Evolutionary conservation across 2,888 invertebrate genomes (phyloP), one percentile per base, ranked within the genome.

Genomic region (Hyppa rectilinea): DNA sequence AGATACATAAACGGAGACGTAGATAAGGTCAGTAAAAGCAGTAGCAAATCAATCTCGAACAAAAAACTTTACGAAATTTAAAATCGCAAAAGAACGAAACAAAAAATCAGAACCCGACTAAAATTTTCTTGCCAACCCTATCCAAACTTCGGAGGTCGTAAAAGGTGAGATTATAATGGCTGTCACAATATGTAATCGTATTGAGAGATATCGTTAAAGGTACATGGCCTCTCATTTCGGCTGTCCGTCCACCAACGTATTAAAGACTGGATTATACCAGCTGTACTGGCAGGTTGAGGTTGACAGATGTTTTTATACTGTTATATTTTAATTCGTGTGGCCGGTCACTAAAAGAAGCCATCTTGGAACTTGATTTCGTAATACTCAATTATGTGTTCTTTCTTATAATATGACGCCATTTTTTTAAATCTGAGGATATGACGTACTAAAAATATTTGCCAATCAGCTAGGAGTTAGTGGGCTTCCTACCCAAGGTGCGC

Each of bases 81-180:
- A 38, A 38, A 38, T 2, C 0, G 1, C 2, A 20, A 26, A 29
- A 29, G 2, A 20, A 17, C n/a, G 14, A 14, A 10, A 4, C 17
- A n/a, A 66, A 6, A 36, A 36, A 12, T 0, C 7, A 0, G 55
- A 62, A 50, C 59, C 43, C 20, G 0, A 0, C 1, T 0, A 31
- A 52, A 40, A 38, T 40, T 10, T 0, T 1, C 6, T 14, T 82
- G 83, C 55, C 81, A 85, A 52, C 84, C 81, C 82, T 86, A 79
- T 55, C 36, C 61, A 66, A 75, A 84, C 31, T 58, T 63, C 43
- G 59, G 38, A 85, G 88, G 88, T 88, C 88, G 87, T 87, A 87
- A 88, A 89, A 85, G 87, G 87, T 88, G 87, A 88, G 85, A 81
- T 83, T 87, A 87, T 88, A 87, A 87, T 85, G 83, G 80, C 80